Evolutionary conservation across 23 tunicate species (phyloP).

Genomic region (Ciona savignyi): DNA sequence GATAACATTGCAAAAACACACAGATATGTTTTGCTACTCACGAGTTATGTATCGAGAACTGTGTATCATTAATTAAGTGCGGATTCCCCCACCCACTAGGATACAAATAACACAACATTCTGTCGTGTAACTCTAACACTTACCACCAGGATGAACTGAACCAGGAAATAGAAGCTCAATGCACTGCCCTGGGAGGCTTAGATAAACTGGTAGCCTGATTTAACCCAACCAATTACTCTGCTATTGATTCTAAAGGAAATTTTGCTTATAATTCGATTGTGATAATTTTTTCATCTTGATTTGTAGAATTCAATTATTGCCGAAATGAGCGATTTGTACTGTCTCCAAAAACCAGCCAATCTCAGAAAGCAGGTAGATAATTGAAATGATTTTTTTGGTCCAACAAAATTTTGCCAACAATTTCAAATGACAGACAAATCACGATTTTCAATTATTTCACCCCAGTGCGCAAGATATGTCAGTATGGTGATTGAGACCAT

Average conservation of each 20-base stretch:
- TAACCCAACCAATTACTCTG: too few species aligned
- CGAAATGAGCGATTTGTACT: conserved; percentile 37
- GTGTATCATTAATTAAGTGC: too few species aligned
- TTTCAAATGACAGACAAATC: neutral
- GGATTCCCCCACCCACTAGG: too few species aligned
- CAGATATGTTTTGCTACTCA: too few species aligned
- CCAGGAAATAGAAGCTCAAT: conserved; percentile 40
- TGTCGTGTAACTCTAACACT: too few species aligned
- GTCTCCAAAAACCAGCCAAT: conserved; percentile 48
- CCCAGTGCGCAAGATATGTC: neutral
- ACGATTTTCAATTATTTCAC: neutral
- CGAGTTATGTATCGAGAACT: too few species aligned
- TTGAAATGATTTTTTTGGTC: neutral
- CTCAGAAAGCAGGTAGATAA: conserved; percentile 23
- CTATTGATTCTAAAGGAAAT: too few species aligned
- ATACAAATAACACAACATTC: too few species aligned
- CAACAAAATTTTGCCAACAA: neutral
- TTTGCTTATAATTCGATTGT: too few species aligned
- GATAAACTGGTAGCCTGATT: conserved; percentile 61
- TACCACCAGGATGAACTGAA: conserved; percentile 65
- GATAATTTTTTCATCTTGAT: too few species aligned
- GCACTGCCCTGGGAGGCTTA: conserved; percentile 38
- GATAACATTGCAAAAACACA: too few species aligned
- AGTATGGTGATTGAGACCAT: neutral
- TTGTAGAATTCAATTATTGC: conserved; percentile 49